Evolutionary conservation across 2,888 invertebrate genomes (phyloP).

Genomic region (Eudasyphora cyanicolor): DNA sequence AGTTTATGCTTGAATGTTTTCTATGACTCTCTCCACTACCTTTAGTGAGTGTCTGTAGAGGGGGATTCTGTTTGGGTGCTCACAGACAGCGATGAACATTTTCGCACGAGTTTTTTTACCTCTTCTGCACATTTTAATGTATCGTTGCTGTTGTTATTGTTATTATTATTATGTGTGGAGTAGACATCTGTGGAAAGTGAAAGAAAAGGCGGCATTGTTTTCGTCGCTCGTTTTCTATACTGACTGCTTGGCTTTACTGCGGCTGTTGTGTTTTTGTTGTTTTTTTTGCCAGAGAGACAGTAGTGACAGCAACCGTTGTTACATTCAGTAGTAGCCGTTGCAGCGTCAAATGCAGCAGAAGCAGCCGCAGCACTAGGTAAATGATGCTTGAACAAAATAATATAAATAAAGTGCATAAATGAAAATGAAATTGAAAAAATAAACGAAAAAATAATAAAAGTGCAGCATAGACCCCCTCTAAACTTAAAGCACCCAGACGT

Average conservation of each 20-base stretch:
- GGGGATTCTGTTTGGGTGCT: neutral
- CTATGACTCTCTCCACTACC: too few relatives aligned
- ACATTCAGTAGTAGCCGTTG: too few relatives aligned
- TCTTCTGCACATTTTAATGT: neutral
- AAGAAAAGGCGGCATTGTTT: conserved; percentile 61
- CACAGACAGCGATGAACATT: neutral
- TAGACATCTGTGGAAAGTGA: conserved; percentile 49
- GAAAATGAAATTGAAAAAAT: conserved; percentile 1
- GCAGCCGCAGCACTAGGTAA: neutral
- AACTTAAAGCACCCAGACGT: neutral
- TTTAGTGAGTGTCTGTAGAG: neutral
- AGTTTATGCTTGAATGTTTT: neutral
- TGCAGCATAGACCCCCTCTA: neutral
- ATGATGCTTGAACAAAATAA: conserved; percentile 7
- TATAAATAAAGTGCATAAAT: conserved; percentile 17
- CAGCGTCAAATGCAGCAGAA: too few relatives aligned
- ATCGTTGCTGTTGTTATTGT: neutral
- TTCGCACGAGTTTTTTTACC: conserved; percentile 7
- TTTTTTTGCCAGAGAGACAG: neutral
- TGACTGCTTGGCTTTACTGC: too few relatives aligned
- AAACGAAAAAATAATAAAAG: conserved; percentile 1
- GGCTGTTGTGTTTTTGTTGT: neutral
- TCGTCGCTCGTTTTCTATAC: too few relatives aligned
- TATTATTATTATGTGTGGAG: conserved; percentile 24
- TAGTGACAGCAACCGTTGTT: neutral